Evolutionary conservation across 2,888 invertebrate species (phyloP).

Genomic region (Amphipyra tragopoginis): DNA sequence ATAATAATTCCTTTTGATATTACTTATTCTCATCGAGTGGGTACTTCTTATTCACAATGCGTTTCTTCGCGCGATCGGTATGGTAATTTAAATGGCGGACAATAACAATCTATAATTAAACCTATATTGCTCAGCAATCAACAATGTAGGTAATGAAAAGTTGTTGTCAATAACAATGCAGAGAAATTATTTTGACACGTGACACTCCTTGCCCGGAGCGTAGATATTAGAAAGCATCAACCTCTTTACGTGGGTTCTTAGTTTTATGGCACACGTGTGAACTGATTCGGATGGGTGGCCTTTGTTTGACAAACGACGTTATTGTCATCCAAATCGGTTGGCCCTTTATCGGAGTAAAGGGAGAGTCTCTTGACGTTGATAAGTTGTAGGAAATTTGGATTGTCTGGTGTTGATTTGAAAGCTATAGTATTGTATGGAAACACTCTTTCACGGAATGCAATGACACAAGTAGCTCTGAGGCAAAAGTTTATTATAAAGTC

Average conservation of each 20-base stretch:
- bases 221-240: conserved; percentile 57
- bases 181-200: conserved; percentile 56
- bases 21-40: conserved; percentile 37
- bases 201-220: conserved; percentile 36
- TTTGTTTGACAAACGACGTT: conserved; percentile 28
- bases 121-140: conserved; percentile 43
- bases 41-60: conserved; percentile 43
- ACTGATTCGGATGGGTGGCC: conserved; percentile 49
- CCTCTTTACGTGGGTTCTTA: conserved; percentile 54
- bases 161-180: conserved; percentile 26
- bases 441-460: too few relatives aligned
- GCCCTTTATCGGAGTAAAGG: conserved; percentile 18
- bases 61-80: conserved; percentile 34
- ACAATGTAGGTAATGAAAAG: conserved; percentile 50
- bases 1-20: conserved; percentile 33
- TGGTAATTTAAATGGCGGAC: conserved; percentile 44
- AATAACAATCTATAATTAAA: conserved; percentile 49
- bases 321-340: conserved; percentile 14
- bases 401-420: background rate
- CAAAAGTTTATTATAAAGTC: too few relatives aligned
- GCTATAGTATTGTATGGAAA: too few relatives aligned
- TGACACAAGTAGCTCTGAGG: too few relatives aligned
- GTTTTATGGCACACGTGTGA: conserved; percentile 53
- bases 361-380: background rate
- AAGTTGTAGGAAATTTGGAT: background rate